Conservation (phyloP, 2,888 invertebrate genomes). For the Cosmorhoe ocellata region DNA sequence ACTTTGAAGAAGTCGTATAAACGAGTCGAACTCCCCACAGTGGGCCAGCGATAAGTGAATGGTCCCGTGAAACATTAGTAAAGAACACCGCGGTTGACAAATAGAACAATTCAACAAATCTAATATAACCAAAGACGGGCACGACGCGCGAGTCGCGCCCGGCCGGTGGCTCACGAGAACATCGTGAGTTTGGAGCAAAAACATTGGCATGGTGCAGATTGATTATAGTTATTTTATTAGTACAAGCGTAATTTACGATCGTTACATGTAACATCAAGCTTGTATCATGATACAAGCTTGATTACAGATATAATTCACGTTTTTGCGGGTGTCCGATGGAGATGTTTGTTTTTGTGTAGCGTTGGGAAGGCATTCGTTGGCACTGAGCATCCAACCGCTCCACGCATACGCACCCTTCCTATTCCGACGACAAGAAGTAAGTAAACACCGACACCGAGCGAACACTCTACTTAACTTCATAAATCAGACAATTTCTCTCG, state of each 20-base stretch:
- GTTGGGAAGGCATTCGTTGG: not conserved
- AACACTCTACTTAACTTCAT: slow-evolving; percentile 7
- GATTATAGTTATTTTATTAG: slow-evolving; percentile 14
- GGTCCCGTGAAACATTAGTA: no score
- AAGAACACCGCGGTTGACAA: no score
- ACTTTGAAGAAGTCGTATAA: no score
- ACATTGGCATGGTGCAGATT: not conserved
- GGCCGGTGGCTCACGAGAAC: slow-evolving; percentile 15
- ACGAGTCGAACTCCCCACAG: no score
- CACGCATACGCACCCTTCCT: no score
- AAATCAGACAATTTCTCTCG: slow-evolving; percentile 15
- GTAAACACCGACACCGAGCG: no score
- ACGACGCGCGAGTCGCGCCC: no score
- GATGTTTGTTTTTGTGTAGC: not conserved
- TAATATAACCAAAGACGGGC: no score
- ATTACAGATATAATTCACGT: slow-evolving; percentile 2
- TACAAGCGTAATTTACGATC: slow-evolving; percentile 18
- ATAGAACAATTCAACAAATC: no score
- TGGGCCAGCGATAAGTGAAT: no score
- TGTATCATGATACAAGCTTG: no score
- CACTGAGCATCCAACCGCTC: no score
- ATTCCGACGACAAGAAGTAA: not conserved
- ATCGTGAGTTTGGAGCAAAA: slow-evolving; percentile 1
- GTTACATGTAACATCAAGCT: slow-evolving; percentile 14
- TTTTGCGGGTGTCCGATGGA: not conserved